phyloP scores from a whole-genome alignment of 1,140 invertebrate species.

The Drosophila biarmipes region DNA sequence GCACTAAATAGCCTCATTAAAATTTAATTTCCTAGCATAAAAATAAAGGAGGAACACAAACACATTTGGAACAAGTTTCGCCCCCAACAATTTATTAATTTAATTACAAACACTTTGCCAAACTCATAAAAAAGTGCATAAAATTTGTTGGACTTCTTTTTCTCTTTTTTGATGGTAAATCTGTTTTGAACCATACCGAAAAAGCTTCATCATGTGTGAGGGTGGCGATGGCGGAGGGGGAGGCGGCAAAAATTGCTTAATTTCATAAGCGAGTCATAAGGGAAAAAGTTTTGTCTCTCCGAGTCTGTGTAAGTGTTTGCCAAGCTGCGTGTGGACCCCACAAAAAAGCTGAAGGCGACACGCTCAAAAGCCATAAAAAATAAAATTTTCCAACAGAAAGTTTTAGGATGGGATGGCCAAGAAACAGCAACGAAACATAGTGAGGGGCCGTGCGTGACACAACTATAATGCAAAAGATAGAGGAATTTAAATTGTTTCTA shows the following conservation, averaged over 20 bases:
- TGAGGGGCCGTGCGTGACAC: slow-evolving; percentile 1
- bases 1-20: slow-evolving; percentile 58
- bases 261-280: slow-evolving; percentile 78
- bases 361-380: slow-evolving; percentile 77
- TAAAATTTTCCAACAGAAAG: slow-evolving; percentile 52
- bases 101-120: slow-evolving; percentile 71
- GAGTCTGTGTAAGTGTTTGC: slow-evolving; percentile 24
- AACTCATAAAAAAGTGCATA: slow-evolving; percentile 77
- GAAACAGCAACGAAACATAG: slow-evolving; percentile 12
- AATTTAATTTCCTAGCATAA: slow-evolving; percentile 55
- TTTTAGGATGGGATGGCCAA: slow-evolving; percentile 42
- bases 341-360: slow-evolving; percentile 44
- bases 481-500: background rate
- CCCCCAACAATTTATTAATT: slow-evolving; percentile 68
- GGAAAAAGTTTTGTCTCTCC: slow-evolving; percentile 67
- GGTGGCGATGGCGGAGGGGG: background rate
- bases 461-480: background rate
- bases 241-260: slow-evolving; percentile 65
- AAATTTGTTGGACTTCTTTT: slow-evolving; percentile 55
- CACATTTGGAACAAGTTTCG: slow-evolving; percentile 27
- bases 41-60: slow-evolving; percentile 31
- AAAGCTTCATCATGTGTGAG: slow-evolving; percentile 62
- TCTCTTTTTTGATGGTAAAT: slow-evolving; percentile 52
- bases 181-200: slow-evolving; percentile 61
- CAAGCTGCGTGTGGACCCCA: slow-evolving; percentile 55